Base-by-base conservation (phyloP, 2,797 vertebrate species). In the Channa striata region DNA sequence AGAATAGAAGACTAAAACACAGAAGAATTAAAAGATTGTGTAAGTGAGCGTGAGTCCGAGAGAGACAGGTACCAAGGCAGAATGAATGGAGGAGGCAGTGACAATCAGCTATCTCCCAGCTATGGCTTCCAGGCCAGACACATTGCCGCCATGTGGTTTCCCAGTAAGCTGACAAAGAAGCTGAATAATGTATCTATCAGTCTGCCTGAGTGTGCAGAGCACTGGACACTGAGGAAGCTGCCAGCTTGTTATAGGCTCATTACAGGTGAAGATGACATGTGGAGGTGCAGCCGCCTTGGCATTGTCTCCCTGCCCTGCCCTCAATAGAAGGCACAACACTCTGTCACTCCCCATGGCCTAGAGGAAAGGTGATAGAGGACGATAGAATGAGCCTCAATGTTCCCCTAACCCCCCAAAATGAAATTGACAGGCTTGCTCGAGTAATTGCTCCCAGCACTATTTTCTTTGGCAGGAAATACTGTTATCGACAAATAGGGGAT, bases 391-490 rank as follows among this genome's bases (percentile, higher is more conserved):
- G 81, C 75, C 67, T 72, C 80, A 66, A 61, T 66, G 84, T 84
- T 89, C 86, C 89, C 77, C 81, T 84, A 87, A 89, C 87, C 83
- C 88, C 87, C 86, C 81, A 83, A 91, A 92, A 92, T 90, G 84
- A 91, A 93, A 94, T 92, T 92, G 92, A 93, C 91, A 93, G 87
- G 75, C 90, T 85, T 50, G 51, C 92, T 89, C 87, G 86, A 92
- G 91, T 93, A 92, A 93, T 92, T 93, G 92, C 90, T 91, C 92
- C 87, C 86, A 87, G 87, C 89, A 90, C 91, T 90, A 90, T 93
- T 93, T 92, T 92, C 89, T 94, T 92, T 93, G 89, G 89, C 91
- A 93, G 92, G 90, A 93, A 94, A 93, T 93, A 91, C 91, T 91
- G 90, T 93, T 94, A 93, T 94, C 85, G 92, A 93, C 90, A 91